Evolutionary conservation across 1,140 invertebrate species (phyloP), one percentile per base, ranked within the genome.

Genomic region (Drosophila yakuba): DNA sequence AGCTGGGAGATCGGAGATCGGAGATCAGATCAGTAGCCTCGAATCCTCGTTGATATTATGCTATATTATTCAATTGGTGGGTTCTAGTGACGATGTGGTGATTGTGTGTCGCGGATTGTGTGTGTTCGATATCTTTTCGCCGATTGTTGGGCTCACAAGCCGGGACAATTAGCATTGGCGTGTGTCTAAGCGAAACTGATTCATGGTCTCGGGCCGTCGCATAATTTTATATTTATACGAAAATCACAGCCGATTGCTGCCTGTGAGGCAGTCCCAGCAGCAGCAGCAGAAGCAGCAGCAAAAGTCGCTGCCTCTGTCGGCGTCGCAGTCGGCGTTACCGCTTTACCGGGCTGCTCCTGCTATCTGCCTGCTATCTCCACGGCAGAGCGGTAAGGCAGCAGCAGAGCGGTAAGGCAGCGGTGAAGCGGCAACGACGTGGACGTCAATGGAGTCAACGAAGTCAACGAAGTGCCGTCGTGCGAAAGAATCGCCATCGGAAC

Each of bases 151-250:
- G 41, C 36, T 67, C 63, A 56, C 69, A 35, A 39, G 20, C 77
- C 25, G 63, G 48, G 71, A 75, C 83, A 88, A 88, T 88, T 77
- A 80, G 67, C 79, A 89, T 88, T 88, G 84, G 84, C 80, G 84
- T 88, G 84, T 75, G 84, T 71, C 80, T 88, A 83, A 84, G 75
- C 68, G 64, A 90, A 72, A 88, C 84, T 88, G 84, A 88, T 89
- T 88, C 84, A 88, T 80, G 77, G 50, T 80, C 75, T 77, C 77
- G 58, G 73, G 51, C 62, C 45, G 59, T 48, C 80, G 77, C 80
- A 84, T 84, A 84, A 84, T 89, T 88, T 88, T 88, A 89, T 88
- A 88, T 84, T 84, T 89, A 88, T 89, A 88, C 84, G 54, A 88
- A 85, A 86, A 88, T 73, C 75, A 71, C 50, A n/a, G 57, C 10